A percentile compares a stretch with the other conserved stretches of the same genome.
Conservation (phyloP, 2,113 vertebrate species). For the Neoarius graeffei region DNA sequence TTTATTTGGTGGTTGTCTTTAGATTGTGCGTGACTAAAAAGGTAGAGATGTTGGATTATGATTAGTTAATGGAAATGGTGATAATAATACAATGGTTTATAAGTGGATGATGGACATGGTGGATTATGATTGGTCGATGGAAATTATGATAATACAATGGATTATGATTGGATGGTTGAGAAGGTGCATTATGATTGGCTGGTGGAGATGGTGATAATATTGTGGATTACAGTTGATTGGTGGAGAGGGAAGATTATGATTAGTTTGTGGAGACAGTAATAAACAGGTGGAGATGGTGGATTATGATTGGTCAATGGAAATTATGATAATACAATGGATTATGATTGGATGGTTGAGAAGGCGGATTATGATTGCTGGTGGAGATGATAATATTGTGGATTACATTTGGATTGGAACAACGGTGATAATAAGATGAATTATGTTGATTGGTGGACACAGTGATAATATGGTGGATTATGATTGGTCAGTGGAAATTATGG, state of each 20-base stretch:
- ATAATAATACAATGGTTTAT: not conserved
- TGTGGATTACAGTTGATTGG: not conserved
- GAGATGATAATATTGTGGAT: not conserved
- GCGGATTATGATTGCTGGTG: not conserved
- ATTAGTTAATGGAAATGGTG: not conserved
- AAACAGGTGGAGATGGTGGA: not conserved
- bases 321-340: not conserved
- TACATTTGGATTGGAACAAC: not conserved
- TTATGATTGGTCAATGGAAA: not conserved
- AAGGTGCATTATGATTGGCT: not conserved
- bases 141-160: not conserved
- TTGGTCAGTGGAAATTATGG: not conserved
- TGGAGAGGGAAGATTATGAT: not conserved
- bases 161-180: not conserved
- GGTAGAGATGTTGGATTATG: not conserved
- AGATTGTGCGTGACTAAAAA: not conserved
- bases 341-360: not conserved
- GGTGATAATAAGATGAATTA: not conserved
- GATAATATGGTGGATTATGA: not conserved
- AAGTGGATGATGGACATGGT: not conserved
- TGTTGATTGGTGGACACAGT: not conserved
- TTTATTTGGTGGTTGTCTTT: not conserved
- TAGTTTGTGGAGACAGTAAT: not conserved
- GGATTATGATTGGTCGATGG: not conserved
- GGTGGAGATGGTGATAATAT: not conserved